These are phyloP conservation scores for Hylaeus anthracinus DNA, from an alignment of 1,140 invertebrate species.

Conservation along the genomic window DNA sequence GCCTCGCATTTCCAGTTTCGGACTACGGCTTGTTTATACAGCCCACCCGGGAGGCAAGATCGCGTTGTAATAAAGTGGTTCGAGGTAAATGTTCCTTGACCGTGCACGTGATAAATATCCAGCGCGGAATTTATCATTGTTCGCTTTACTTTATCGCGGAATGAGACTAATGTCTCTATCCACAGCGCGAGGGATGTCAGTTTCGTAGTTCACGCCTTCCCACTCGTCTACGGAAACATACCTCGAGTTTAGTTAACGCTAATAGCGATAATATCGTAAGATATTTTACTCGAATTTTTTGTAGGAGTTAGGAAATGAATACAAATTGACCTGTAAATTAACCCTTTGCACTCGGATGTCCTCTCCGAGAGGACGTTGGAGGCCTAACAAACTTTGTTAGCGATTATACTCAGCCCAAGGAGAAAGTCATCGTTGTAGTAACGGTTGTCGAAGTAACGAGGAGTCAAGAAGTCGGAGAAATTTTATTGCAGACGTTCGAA, in stretches of 20 bases:
- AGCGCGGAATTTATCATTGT: constrained; percentile 74
- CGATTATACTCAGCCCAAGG: not conserved
- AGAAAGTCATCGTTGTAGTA: not conserved
- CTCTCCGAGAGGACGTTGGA: too few relatives aligned
- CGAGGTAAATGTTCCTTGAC: constrained; percentile 72
- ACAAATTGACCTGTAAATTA: too few relatives aligned
- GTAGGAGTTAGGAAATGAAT: too few relatives aligned
- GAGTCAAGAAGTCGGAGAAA: not conserved
- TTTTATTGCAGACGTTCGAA: constrained; percentile 31
- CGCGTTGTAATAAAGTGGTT: constrained; percentile 67
- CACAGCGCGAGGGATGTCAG: constrained; percentile 3
- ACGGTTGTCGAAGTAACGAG: not conserved
- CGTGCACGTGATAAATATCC: constrained; percentile 72
- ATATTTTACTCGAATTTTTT: too few relatives aligned
- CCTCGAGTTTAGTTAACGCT: too few relatives aligned
- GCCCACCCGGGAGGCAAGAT: constrained; percentile 68
- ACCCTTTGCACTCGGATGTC: too few relatives aligned
- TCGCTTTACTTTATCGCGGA: constrained; percentile 57
- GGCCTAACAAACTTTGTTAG: too few relatives aligned
- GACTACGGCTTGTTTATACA: constrained; percentile 70
- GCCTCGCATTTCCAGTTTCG: constrained; percentile 64
- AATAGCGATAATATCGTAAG: too few relatives aligned
- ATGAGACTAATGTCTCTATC: constrained; percentile 34
- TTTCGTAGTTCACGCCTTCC: constrained; percentile 11
- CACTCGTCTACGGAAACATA: not conserved